These are phyloP conservation scores for Adelosebastes latens DNA, from an alignment of 2,797 vertebrate genomes.

Conservation along the genomic window DNA sequence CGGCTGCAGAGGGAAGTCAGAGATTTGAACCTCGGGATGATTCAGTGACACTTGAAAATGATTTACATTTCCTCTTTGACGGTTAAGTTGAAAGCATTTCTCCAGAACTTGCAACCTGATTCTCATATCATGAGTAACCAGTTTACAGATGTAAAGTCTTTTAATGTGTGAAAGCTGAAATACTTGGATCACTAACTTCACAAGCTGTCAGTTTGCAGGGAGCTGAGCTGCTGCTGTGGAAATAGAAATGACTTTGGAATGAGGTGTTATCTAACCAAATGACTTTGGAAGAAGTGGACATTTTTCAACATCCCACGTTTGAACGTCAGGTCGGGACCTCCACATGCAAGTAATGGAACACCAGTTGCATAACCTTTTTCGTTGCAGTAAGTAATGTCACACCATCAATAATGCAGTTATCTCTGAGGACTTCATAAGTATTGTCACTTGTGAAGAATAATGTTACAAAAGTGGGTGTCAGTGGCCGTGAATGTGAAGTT, in stretches of 20 bases:
- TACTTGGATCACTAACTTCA: neutral
- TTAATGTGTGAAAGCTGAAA: neutral
- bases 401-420: conserved; percentile 14
- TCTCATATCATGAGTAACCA: neutral
- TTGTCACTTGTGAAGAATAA: conserved; percentile 15
- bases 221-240: neutral
- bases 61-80: neutral
- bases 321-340: neutral
- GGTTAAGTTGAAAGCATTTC: neutral
- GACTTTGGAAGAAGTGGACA: neutral
- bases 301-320: neutral
- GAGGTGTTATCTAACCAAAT: neutral
- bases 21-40: neutral
- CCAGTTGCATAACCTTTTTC: conserved; percentile 12
- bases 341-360: neutral
- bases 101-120: neutral
- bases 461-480: conserved; percentile 3
- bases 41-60: neutral
- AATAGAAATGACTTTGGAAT: neutral
- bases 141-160: neutral
- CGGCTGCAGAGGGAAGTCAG: conserved; percentile 24
- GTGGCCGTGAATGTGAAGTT: neutral
- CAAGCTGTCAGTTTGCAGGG: neutral
- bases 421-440: neutral
- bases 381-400: conserved; percentile 25